Base-by-base conservation (phyloP, 1,140 invertebrate genomes). In the Paracyclopina nana region DNA sequence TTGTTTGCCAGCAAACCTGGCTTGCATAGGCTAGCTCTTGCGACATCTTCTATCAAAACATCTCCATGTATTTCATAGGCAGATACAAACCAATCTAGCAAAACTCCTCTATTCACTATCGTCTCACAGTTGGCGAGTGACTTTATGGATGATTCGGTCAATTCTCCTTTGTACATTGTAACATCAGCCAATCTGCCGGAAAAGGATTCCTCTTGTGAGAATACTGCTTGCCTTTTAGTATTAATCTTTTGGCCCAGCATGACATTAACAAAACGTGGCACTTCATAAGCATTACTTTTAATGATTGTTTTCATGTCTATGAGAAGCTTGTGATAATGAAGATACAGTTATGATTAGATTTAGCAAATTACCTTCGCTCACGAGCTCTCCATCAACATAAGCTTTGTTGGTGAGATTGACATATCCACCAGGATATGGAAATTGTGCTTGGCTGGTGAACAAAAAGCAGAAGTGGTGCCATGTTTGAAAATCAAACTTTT, bases 391-490 rank as follows among this genome's bases (percentile, higher is more conserved):
- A 38, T 38, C 20, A 20, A 4, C 14, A 9, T 38, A 38, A 4
- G 34, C 34, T 20, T 38, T 38, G 8, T 5, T 38, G 2, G 34
- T 38, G 4, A 38, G 34, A 20, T 38, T 38, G 3, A 38, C 20
- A 38, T 38, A 5, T 38, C 34, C 34, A 16, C 34, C 34, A 38
- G 34, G 34, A 38, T 38, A 38, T 38, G 34, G 34, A 3, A 38
- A n/a, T 38, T 38, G 34, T n/a, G 34, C 34, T 5, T 16, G 20
- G 20, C 34, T 38, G 14, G 14, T n/a, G 34, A 38, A 38, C 34
- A 38, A n/a, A 20, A 38, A 38, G 8, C 34, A 38, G 20, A 38
- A 38, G 8, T 38, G 34, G 5, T 38, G n/a, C 34, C 34, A 38
- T 2, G 14, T 20, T 8, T 38, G 34, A 20, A 4, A 38, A 20